Percentiles rank a stretch among this genome's conserved stretches.
Conservation (phyloP, 2,888 invertebrate genomes). For the Diaphora mendica region DNA sequence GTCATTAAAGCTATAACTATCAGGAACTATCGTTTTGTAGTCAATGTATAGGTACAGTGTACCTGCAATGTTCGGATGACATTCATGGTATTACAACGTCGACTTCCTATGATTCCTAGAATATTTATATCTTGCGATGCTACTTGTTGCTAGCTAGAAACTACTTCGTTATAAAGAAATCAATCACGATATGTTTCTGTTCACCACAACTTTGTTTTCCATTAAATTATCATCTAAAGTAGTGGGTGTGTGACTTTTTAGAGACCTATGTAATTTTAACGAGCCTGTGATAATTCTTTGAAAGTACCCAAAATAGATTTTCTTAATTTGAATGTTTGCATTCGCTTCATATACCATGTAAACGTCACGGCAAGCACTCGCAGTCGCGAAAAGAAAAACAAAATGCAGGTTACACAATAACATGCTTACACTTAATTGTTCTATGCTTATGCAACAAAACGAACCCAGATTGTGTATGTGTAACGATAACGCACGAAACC, state of each 20-base stretch:
- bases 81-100: not conserved
- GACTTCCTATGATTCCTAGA: not conserved
- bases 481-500: slow-evolving; percentile 50
- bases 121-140: not conserved
- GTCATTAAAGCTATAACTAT: not conserved
- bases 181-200: slow-evolving; percentile 1
- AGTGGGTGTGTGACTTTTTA: not conserved
- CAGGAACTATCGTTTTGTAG: not conserved
- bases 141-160: not conserved
- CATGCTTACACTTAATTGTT: slow-evolving; percentile 46
- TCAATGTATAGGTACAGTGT: not conserved
- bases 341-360: not conserved
- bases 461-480: slow-evolving; percentile 29
- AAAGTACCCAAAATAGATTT: not conserved
- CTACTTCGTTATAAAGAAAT: not conserved
- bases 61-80: not conserved
- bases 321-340: slow-evolving; percentile 13
- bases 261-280: not conserved
- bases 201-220: slow-evolving; percentile 1
- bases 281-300: slow-evolving; percentile 1
- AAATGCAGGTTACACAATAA: slow-evolving; percentile 40
- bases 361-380: not conserved
- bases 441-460: slow-evolving; percentile 43
- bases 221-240: slow-evolving; percentile 9
- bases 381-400: slow-evolving; percentile 35